Base-by-base conservation (phyloP, 2,113 vertebrate genomes). In the Phalacrocorax brasilianus region DNA sequence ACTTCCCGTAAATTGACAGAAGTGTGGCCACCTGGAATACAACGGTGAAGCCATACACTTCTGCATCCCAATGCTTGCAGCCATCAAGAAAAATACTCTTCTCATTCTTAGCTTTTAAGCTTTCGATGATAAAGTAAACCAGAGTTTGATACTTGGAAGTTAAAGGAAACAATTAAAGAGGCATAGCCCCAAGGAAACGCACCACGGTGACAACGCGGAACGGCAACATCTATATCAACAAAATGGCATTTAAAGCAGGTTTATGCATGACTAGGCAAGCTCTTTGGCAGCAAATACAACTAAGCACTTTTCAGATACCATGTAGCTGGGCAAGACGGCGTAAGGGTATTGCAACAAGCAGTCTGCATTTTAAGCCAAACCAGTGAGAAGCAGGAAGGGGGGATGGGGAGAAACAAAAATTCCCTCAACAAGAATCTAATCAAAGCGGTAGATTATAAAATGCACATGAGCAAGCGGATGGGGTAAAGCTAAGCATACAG, bases 231-330 rank as follows among this genome's bases (percentile, higher is more conserved):
- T 79, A 8, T 33, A 85, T 81, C 77, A 83, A 79, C 49, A 71
- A 62, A 86, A 75, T 7, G 63, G 96, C 88, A 89, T 87, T 91
- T 82, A 56, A 59, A 84, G 67, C 92, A 85, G 91, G 61, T 89
- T 93, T 59, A 26, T 86, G 97, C 92, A 91, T 89, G 95, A 93
- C 83, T 55, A 87, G 96, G 83, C 92, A 94, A 94, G 85, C 88
- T 91, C 72, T 72, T 44, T 96, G 93, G 95, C 93, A 96, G 92
- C 90, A 90, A 56, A 53, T 3, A 35, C 61, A 87, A 55, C 72
- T 62, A 89, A 85, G 91, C 83, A 85, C 88, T 96, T 86, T 52
- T 72, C 88, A 86, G 92, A 72, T 28, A 13, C 84, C 0, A 2
- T 6, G 81, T 45, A 67, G 83, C 79, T 72, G 82, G 61, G 92